Base-by-base conservation (phyloP, 2,888 invertebrate genomes). In the Acronicta aceris region DNA sequence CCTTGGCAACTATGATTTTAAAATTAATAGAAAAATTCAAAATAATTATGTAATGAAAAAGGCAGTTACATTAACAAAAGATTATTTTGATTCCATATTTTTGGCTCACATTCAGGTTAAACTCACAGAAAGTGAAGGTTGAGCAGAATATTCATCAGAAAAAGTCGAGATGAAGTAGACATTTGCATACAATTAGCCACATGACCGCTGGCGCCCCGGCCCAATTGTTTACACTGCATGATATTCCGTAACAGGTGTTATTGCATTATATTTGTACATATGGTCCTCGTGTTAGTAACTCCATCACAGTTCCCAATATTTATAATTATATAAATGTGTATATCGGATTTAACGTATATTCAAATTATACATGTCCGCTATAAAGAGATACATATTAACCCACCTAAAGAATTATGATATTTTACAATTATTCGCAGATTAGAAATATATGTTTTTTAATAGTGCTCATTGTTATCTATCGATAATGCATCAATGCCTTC, bases 391-490 rank as follows among this genome's bases (percentile, higher is more conserved):
- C 82, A 71, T 76, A 67, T 67, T 71, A 74, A 81, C 85, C 90
- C 91, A 91, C 90, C 84, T 92, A 92, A 90, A 84, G n/a, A n/a
- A n/a, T n/a, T 82, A 85, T 68, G 71, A 76, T 85, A 91, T 88
- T 87, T 89, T 90, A 89, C 87, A 85, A 89, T 88, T 83, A 86
- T 92, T 90, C 87, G 90, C 92, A 89, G 85, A 89, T 89, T 92
- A 91, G 89, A 88, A 81, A 88, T 85, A 88, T 93, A 92, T 93
- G 92, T 93, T 93, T 93, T 91, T 90, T 85, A 75, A 81, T 90
- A 91, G 88, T 88, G 91, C 89, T 91, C 87, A 89, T 89, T 88
- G 81, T 87, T 84, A 82, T 77, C 55, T 62, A 63, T 69, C 62
- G 52, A 71, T 71, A 66, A 67, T 68, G 45, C 25, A 63, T 74